Evolutionary conservation across 2,888 invertebrate species (phyloP).

Genomic region (Drosophila pseudotakahashii): DNA sequence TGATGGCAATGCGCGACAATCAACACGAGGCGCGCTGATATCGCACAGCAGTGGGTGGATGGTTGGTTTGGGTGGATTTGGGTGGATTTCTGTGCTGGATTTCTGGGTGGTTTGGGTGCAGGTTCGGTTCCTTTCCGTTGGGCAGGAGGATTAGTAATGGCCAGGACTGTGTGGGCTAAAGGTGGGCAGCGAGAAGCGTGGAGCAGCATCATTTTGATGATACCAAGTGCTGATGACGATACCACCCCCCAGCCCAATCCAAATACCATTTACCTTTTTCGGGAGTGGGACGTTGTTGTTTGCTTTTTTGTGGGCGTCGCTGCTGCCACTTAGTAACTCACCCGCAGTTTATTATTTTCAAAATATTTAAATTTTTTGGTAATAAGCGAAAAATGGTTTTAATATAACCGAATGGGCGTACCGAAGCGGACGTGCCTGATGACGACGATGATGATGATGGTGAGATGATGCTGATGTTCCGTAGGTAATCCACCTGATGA

Average conservation of each 20-base stretch:
- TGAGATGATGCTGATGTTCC: conserved; percentile 1
- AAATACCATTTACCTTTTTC: conserved; percentile 9
- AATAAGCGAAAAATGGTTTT: conserved; percentile 80
- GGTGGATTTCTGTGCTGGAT: conserved; percentile 11
- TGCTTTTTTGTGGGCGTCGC: conserved; percentile 64
- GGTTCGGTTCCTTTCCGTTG: conserved; percentile 4
- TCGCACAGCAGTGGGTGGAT: conserved; percentile 51
- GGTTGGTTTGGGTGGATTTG: not conserved
- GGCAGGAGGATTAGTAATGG: conserved; percentile 57
- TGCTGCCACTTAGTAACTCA: conserved; percentile 82
- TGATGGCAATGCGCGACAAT: conserved; percentile 75
- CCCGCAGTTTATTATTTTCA: conserved; percentile 83
- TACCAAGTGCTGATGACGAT: conserved; percentile 47
- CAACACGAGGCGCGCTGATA: conserved; percentile 71
- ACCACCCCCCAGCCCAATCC: conserved; percentile 11
- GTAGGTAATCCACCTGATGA: conserved; percentile 27
- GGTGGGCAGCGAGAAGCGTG: conserved; percentile 41
- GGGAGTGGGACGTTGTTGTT: conserved; percentile 49
- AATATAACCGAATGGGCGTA: conserved; percentile 66
- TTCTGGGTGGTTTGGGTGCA: not conserved
- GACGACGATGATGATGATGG: conserved; percentile 9
- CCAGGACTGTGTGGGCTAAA: conserved; percentile 40
- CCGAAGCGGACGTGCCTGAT: conserved; percentile 55
- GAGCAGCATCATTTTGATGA: conserved; percentile 56
- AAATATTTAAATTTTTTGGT: conserved; percentile 82